These are phyloP conservation scores for Brachionus asplanchnoidis DNA, from an alignment of 1,140 invertebrate species.

Conservation along the genomic window DNA sequence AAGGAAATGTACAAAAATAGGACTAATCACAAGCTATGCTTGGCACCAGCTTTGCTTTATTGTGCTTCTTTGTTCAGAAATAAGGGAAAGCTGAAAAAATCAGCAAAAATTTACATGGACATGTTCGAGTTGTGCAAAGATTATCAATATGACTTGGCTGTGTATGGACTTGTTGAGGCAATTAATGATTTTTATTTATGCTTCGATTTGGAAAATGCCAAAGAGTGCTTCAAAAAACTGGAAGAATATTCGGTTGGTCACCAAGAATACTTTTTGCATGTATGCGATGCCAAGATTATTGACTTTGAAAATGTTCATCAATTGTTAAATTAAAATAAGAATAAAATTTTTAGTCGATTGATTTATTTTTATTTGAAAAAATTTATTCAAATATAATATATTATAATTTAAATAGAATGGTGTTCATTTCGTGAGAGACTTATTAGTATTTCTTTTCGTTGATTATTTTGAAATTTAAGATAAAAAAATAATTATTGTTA, in stretches of 20 bases:
- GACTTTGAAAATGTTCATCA: slow-evolving; percentile 13
- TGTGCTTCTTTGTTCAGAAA: background rate
- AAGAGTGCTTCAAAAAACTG: background rate
- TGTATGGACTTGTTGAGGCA: background rate
- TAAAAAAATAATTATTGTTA: too few species aligned
- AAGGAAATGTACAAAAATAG: slow-evolving; percentile 4
- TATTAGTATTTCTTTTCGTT: too few species aligned
- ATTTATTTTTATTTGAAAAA: too few species aligned
- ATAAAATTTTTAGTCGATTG: too few species aligned
- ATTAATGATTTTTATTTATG: background rate
- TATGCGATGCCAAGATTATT: slow-evolving; percentile 28
- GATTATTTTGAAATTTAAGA: too few species aligned
- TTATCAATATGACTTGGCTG: background rate
- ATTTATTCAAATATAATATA: too few species aligned
- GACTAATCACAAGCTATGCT: background rate
- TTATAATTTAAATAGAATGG: too few species aligned
- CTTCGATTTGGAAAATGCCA: slow-evolving; percentile 2
- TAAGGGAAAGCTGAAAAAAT: background rate
- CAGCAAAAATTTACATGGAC: background rate
- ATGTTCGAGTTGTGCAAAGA: slow-evolving; percentile 24
- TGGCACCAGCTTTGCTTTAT: background rate
- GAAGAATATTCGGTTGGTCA: background rate
- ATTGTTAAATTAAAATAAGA: background rate
- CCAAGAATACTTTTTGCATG: background rate
- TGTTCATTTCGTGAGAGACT: too few species aligned